phyloP scores from a whole-genome alignment of 2,113 vertebrate genomes.

The Heterochromis multidens region DNA sequence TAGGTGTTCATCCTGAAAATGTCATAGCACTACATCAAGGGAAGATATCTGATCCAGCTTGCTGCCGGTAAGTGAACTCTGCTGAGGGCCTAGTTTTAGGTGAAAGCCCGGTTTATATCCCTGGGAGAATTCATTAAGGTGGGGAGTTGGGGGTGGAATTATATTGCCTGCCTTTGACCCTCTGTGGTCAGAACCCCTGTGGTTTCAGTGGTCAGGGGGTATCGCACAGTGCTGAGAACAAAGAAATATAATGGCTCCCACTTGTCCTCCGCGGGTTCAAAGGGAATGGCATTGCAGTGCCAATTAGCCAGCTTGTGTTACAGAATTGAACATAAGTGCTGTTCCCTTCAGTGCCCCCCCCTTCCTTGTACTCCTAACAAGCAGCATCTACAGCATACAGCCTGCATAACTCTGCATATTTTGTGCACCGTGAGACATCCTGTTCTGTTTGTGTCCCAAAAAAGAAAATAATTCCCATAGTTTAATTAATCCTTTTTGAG shows the following conservation, averaged over 20 bases:
- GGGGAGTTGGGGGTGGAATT: neutral
- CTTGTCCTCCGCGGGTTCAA: constrained; percentile 60
- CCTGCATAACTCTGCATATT: constrained; percentile 56
- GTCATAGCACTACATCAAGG: constrained; percentile 15
- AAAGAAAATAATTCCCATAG: constrained; percentile 1
- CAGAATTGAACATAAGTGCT: constrained; percentile 44
- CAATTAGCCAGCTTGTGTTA: constrained; percentile 67
- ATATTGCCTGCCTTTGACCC: constrained; percentile 37
- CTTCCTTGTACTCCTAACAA: constrained; percentile 34
- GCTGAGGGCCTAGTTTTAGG: constrained; percentile 16
- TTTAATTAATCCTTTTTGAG: constrained; percentile 16
- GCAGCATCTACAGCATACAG: constrained; percentile 40
- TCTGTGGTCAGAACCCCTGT: constrained; percentile 39
- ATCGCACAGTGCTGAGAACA: constrained; percentile 51
- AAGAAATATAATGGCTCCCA: constrained; percentile 56
- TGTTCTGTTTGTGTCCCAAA: constrained; percentile 9
- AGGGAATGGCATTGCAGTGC: constrained; percentile 54
- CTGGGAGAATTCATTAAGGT: neutral
- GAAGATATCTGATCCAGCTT: constrained; percentile 5
- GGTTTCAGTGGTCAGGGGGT: constrained; percentile 43
- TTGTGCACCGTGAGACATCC: constrained; percentile 16
- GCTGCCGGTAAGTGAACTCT: constrained; percentile 2
- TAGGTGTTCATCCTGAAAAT: constrained; percentile 48
- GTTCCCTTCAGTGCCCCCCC: constrained; percentile 29
- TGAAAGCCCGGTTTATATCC: constrained; percentile 20